Evolutionary conservation across 2,888 invertebrate genomes (phyloP), one percentile per base, ranked within the genome.

Genomic region (Alentia gelatinosa): DNA sequence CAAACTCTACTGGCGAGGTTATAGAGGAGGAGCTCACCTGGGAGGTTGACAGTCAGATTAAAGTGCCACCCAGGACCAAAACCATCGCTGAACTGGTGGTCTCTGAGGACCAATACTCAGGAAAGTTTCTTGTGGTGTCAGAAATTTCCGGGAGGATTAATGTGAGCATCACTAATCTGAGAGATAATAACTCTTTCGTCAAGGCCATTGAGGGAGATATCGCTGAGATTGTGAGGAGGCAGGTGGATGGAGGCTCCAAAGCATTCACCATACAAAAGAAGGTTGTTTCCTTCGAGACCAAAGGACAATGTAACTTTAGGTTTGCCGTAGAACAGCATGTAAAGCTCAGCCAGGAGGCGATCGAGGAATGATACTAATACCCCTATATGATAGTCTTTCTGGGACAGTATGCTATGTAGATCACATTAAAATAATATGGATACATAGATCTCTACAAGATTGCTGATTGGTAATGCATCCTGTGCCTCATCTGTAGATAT

Each of bases 31-130:
- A 94, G 68, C 94, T 97, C 90, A 95, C 96, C 3, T 97, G 97
- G 97, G 95, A 96, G n/a, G 96, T 96, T 1, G 96, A 96, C 93
- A 96, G 95, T 92, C 95, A 94, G 91, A 96, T 96, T 75, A 94
- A 94, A 91, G 96, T 96, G 93, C 96, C 96, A 12, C 83, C 92
- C 0, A 92, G 92, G 26, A 93, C 93, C 89, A 93, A 92, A 92
- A 96, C 96, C 9, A 96, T 95, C 15, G 96, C 96, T 0, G 95
- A 95, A 90, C 95, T 96, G 91, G 95, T 96, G 0, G 96, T 96
- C 68, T 95, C 95, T 86, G 96, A 96, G 93, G 95, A 96, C 93
- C 96, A 96, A 92, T 96, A 96, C 92, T 93, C 93, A 19, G 96
- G 96, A 37, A 94, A 93, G 30, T 97, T 96, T 93, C 93, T 93